Percentiles rank a stretch among this genome's conserved stretches.
Evolutionary conservation across 2,113 vertebrate species (phyloP).

Genomic region (Chloropsis hardwickii): DNA sequence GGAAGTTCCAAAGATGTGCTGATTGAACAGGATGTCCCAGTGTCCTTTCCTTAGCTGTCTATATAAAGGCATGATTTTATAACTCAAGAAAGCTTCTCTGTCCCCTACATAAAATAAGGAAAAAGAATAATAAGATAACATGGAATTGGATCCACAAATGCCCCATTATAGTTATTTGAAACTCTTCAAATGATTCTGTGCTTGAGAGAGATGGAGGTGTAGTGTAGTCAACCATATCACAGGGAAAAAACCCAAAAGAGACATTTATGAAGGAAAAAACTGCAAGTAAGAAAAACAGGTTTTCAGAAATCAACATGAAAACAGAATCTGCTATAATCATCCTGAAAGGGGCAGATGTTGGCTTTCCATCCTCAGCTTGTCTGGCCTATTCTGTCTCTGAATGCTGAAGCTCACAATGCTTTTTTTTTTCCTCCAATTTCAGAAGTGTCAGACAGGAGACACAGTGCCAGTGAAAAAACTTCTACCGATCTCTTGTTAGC

Average conservation of each 20-base stretch:
- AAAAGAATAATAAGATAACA: not conserved
- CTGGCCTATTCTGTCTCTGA: constrained; percentile 63
- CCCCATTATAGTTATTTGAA: not conserved
- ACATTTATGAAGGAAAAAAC: constrained; percentile 48
- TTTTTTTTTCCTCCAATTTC: constrained; percentile 54
- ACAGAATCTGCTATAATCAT: constrained; percentile 50
- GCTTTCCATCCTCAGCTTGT: constrained; percentile 40
- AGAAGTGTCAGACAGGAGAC: constrained; percentile 74
- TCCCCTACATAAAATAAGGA: not conserved
- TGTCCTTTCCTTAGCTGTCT: not conserved
- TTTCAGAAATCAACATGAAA: constrained; percentile 64
- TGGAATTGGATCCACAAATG: not conserved
- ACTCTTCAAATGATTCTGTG: not conserved
- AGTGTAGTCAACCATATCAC: not conserved
- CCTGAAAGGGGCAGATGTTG: constrained; percentile 65
- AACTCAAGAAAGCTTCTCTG: not conserved
- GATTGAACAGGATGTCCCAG: not conserved
- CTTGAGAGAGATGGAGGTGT: not conserved
- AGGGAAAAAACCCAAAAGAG: constrained; percentile 14
- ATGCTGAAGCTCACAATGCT: constrained; percentile 48
- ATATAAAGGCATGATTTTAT: not conserved
- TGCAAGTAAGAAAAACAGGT: constrained; percentile 14
- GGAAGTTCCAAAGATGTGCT: not conserved
- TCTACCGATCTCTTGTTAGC: constrained; percentile 70
- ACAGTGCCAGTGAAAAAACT: constrained; percentile 47